These are phyloP conservation scores for Microchrysa polita DNA, from an alignment of 2,888 invertebrate species.

Conservation along the genomic window DNA sequence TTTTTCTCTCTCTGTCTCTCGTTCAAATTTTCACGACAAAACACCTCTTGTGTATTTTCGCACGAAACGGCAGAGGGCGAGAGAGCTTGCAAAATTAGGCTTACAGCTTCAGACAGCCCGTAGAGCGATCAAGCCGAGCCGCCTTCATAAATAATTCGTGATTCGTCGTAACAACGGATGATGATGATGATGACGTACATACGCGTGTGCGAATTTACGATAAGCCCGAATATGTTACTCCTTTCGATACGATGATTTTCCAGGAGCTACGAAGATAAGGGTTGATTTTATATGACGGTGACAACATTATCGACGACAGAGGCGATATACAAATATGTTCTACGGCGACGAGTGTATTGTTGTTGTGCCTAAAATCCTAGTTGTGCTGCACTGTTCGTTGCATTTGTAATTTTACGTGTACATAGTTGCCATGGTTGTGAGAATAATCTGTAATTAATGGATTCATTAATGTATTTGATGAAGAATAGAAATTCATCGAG, in stretches of 20 bases:
- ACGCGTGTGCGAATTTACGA: too few relatives aligned
- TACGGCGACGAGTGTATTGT: neutral
- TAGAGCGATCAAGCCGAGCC: too few relatives aligned
- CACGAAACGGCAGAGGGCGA: too few relatives aligned
- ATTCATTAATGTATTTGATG: neutral
- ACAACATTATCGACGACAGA: constrained; percentile 29
- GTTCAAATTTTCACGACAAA: too few relatives aligned
- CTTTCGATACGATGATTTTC: neutral
- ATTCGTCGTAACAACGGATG: neutral
- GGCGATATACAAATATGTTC: constrained; percentile 30
- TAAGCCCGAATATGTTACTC: constrained; percentile 4
- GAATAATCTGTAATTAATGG: constrained; percentile 31
- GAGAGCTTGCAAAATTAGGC: constrained; percentile 9
- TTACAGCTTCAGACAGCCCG: too few relatives aligned
- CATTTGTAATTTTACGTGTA: constrained; percentile 12
- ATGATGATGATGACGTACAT: neutral
- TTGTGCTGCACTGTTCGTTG: neutral
- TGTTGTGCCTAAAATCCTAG: neutral
- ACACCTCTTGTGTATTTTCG: neutral
- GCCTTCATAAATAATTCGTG: neutral
- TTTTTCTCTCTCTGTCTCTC: too few relatives aligned
- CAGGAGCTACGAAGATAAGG: constrained; percentile 2
- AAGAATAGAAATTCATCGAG: constrained; percentile 11
- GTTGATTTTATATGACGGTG: neutral
- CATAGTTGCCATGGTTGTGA: neutral